Percentiles rank a stretch among this genome's conserved stretches.
phyloP scores from a whole-genome alignment of 2,888 invertebrate genomes.

The Physocephala rufipes region DNA sequence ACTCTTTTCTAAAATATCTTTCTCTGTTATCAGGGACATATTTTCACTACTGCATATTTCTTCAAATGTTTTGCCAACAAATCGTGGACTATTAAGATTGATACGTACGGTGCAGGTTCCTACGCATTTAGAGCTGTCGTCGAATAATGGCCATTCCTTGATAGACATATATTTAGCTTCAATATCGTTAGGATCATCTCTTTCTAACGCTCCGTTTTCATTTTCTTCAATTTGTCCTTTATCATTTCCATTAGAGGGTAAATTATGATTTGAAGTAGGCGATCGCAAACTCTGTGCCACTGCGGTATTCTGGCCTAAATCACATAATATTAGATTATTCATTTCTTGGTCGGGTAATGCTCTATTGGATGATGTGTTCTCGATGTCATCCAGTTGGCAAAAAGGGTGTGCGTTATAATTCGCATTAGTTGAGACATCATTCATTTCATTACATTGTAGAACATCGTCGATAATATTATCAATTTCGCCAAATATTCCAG shows the following conservation, averaged over 20 bases:
- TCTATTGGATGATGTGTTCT: too few species aligned
- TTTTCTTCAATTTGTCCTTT: too few species aligned
- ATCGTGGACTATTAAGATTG: conserved; percentile 38
- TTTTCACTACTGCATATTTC: conserved; percentile 29
- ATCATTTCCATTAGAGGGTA: too few species aligned
- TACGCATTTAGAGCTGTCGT: conserved; percentile 19
- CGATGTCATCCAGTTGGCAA: too few species aligned
- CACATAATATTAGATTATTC: too few species aligned
- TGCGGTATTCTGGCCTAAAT: too few species aligned
- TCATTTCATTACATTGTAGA: not conserved
- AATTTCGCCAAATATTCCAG: conserved; percentile 41
- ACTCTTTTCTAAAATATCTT: conserved; percentile 42
- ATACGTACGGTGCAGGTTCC: conserved; percentile 48
- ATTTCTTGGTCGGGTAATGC: too few species aligned
- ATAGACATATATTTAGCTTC: not conserved
- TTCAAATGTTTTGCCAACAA: conserved; percentile 40
- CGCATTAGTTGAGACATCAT: not conserved
- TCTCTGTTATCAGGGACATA: conserved; percentile 29
- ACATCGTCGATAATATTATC: conserved; percentile 33
- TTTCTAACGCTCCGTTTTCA: too few species aligned
- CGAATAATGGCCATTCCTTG: conserved; percentile 35
- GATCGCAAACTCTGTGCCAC: too few species aligned
- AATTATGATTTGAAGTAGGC: too few species aligned
- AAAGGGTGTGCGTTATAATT: too few species aligned
- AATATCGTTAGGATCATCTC: too few species aligned